Percentiles rank a stretch among this genome's conserved stretches.
These are phyloP conservation scores for Baccha elongata DNA, from an alignment of 2,888 invertebrate genomes.

Conservation along the genomic window DNA sequence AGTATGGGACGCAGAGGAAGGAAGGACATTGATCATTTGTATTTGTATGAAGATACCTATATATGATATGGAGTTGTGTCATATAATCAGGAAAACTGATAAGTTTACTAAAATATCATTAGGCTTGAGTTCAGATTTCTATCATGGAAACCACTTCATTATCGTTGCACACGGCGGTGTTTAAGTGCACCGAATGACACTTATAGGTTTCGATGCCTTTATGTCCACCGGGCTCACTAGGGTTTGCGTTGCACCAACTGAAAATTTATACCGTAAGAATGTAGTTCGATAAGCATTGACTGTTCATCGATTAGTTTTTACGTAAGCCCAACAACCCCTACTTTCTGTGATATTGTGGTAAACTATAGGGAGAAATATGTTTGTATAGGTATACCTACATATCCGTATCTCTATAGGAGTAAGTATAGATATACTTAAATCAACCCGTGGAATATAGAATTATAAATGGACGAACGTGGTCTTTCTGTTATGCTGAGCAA, in stretches of 20 bases:
- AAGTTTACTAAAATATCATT: slow-evolving; percentile 46
- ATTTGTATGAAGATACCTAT: no score
- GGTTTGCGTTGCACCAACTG: slow-evolving; percentile 30
- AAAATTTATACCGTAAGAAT: slow-evolving; percentile 36
- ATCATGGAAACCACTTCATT: slow-evolving; percentile 37
- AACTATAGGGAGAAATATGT: background rate
- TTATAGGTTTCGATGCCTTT: slow-evolving; percentile 1
- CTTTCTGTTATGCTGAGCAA: slow-evolving; percentile 39
- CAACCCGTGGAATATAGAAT: background rate
- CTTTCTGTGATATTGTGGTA: slow-evolving; percentile 9
- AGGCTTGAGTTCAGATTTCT: slow-evolving; percentile 36
- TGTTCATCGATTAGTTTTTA: slow-evolving; percentile 63
- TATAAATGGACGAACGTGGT: slow-evolving; percentile 15
- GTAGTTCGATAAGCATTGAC: slow-evolving; percentile 37
- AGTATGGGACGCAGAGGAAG: slow-evolving; percentile 38
- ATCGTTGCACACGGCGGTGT: slow-evolving; percentile 38
- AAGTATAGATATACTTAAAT: background rate
- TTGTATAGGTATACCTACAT: background rate
- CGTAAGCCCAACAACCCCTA: slow-evolving; percentile 34
- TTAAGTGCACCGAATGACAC: slow-evolving; percentile 21
- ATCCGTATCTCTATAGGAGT: no score
- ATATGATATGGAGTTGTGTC: background rate
- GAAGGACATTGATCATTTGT: slow-evolving; percentile 52
- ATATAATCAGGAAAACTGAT: slow-evolving; percentile 45
- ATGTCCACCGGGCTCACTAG: slow-evolving; percentile 4